Evolutionary conservation across 2,113 vertebrate genomes (phyloP), one percentile per base, ranked within the genome.

Genomic region (Eurystomus gularis): DNA sequence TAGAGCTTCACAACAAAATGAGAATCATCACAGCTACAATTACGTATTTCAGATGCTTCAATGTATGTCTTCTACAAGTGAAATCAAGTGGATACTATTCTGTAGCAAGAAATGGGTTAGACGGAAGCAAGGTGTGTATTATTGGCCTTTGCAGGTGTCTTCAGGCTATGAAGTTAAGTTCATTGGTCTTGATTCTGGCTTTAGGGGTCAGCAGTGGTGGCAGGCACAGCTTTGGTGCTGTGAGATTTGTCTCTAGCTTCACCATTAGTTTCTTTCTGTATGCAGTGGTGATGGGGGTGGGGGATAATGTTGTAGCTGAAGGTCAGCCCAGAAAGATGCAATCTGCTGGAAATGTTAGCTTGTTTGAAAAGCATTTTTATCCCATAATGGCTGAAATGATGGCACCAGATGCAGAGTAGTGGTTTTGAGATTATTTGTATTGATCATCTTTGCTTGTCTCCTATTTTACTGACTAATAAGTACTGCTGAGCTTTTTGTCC

Each of bases 391-490:
- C 52, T 96, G 14, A 86, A 93, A 37, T 52, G 33, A 54, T 60
- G 61, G 39, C 61, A 88, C 35, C 71, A 95, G 85, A 78, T 94
- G 88, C 60, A 81, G 82, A 72, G 80, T 70, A 49, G 82, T 79
- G 80, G 55, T 86, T 96, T 94, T 88, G 73, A 92, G 72, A 86
- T 79, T 17, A 95, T 91, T 90, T 90, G 46, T 94, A 93, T 92
- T 92, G 96, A 96, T 96, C 52, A 33, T 81, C 48, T 92, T 90
- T 88, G 33, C 77, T 93, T n/a, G 23, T 90, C 52, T 94, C 79
- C 65, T 86, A 9, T 90, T 95, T 81, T 88, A 18, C n/a, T 44
- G 18, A 24, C 64, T 84, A 75, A 52, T 88, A 92, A 71, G 52
- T 86, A 51, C 57, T 79, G 86, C 73, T 69, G 86, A 72, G 81